phyloP scores from a whole-genome alignment of 2,888 invertebrate species.

The Syrista parreyssii region DNA sequence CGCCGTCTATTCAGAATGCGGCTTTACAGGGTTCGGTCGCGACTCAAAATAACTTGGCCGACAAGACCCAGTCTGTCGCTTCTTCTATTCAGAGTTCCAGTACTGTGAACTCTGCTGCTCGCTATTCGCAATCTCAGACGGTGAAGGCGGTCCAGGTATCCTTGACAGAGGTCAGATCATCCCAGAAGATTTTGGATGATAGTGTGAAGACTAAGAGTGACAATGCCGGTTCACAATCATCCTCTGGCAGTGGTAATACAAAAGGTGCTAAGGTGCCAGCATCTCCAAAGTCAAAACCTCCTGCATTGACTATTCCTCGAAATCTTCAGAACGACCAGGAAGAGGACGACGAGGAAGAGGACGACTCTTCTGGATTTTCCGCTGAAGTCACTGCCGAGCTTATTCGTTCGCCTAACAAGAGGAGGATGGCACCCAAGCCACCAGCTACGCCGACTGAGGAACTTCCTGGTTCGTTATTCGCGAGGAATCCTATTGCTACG shows the following conservation, averaged over 20 bases:
- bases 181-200: not conserved
- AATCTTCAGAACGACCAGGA: constrained; percentile 29
- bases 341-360: constrained; percentile 27
- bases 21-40: not conserved
- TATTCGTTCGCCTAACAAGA: constrained; percentile 73
- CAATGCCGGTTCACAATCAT: not conserved
- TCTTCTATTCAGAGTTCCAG: not conserved
- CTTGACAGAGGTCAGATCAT: not conserved
- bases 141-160: not conserved
- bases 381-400: constrained; percentile 34
- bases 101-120: not conserved
- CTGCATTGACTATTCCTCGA: constrained; percentile 56
- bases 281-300: constrained; percentile 7
- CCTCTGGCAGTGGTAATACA: not conserved
- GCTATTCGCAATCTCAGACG: not conserved
- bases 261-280: constrained; percentile 7
- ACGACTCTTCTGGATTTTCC: constrained; percentile 22
- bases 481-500: constrained; percentile 69
- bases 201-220: not conserved
- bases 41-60: constrained; percentile 13
- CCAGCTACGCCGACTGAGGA: constrained; percentile 70
- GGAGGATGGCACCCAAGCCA: constrained; percentile 81
- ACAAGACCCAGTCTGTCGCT: not conserved
- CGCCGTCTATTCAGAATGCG: constrained; percentile 40
- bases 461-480: constrained; percentile 69